Conservation (phyloP, 2,888 invertebrate species). For the Clanis bilineata region DNA sequence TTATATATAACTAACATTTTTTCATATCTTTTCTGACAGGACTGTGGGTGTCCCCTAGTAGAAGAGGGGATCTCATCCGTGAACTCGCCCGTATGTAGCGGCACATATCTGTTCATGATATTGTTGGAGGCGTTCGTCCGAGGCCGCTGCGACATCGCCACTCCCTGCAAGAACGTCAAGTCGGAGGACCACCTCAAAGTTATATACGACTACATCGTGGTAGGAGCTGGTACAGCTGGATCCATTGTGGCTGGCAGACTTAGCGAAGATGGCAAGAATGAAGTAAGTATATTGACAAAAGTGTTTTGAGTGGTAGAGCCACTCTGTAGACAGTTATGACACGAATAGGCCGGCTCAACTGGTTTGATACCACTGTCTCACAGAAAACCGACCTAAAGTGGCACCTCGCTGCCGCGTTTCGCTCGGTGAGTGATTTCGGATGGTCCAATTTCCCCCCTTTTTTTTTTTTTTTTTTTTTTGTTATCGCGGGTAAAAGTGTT, state of each 20-base stretch:
- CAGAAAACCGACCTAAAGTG: too few relatives aligned
- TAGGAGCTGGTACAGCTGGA: conserved; percentile 85
- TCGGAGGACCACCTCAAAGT: conserved; percentile 55
- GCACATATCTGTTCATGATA: conserved; percentile 82
- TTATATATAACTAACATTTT: too few relatives aligned
- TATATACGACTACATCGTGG: conserved; percentile 84
- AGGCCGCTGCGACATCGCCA: conserved; percentile 72
- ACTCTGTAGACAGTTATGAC: too few relatives aligned
- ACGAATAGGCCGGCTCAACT: too few relatives aligned
- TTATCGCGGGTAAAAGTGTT: too few relatives aligned
- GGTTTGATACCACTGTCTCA: too few relatives aligned
- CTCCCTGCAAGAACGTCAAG: conserved; percentile 78
- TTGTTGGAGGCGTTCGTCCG: conserved; percentile 81
- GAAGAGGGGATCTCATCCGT: conserved; percentile 75
- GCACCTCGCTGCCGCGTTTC: too few relatives aligned
- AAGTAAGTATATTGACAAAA: too few relatives aligned
- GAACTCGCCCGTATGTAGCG: conserved; percentile 78
- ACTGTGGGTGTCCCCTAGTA: conserved; percentile 73
- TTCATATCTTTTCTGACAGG: conserved; percentile 30
- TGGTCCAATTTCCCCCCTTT: too few relatives aligned
- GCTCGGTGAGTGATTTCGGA: too few relatives aligned
- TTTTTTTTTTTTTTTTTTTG: too few relatives aligned
- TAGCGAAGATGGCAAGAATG: conserved; percentile 78
- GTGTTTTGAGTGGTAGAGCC: too few relatives aligned
- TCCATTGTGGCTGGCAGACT: conserved; percentile 84